Conservation (phyloP, 1,140 invertebrate species). For the Trypoxylus dichotomus region DNA sequence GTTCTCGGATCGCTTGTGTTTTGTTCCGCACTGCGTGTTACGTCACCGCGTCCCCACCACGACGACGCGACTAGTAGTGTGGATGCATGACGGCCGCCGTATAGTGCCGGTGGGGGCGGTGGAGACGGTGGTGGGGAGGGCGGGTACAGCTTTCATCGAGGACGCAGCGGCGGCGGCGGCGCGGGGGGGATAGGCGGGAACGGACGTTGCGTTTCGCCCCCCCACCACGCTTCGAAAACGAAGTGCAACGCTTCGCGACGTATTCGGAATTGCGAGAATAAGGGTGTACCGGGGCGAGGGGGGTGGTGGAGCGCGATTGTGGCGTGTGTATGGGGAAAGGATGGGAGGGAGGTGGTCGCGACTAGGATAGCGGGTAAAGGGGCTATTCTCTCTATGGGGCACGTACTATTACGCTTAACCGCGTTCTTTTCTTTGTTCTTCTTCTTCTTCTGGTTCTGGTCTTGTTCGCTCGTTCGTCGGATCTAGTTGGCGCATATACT, state of each 20-base stretch:
- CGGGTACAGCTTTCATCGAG: constrained; percentile 28
- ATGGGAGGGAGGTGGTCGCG: background rate
- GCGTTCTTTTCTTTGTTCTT: background rate
- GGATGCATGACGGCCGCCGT: constrained; percentile 34
- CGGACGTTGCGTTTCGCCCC: background rate
- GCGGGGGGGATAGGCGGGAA: background rate
- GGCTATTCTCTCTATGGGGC: constrained; percentile 1
- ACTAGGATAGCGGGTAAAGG: constrained; percentile 11
- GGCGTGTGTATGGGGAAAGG: background rate
- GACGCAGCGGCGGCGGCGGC: background rate
- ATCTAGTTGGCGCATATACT: too few relatives aligned
- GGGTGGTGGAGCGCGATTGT: background rate
- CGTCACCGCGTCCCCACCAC: constrained; percentile 42
- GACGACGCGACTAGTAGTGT: constrained; percentile 6
- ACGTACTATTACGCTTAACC: constrained; percentile 13
- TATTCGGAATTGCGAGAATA: background rate
- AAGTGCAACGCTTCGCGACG: background rate
- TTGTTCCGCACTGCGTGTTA: constrained; percentile 50
- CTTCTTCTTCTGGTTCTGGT: background rate
- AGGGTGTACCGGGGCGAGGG: background rate
- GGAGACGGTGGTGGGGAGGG: constrained; percentile 31
- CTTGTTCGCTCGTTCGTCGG: background rate
- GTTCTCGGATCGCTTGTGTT: constrained; percentile 44
- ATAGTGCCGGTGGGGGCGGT: constrained; percentile 28
- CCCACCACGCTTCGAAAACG: background rate